Percentiles rank a stretch among this genome's conserved stretches.
Conservation (phyloP, 1,140 invertebrate species). For the Teleopsis dalmanni region DNA sequence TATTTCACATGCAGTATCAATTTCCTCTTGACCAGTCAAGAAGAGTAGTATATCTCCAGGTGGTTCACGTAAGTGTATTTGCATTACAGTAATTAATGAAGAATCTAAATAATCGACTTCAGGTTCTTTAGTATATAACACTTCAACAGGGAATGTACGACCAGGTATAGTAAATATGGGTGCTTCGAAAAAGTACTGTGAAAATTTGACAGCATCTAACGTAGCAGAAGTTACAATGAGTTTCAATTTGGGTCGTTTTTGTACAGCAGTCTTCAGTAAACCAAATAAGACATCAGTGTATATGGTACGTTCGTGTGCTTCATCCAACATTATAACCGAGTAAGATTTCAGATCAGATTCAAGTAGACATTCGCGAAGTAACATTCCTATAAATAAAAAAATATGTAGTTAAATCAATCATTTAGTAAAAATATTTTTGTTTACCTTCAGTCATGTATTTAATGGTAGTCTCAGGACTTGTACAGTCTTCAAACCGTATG, state of each 20-base stretch:
- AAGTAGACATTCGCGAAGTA: slow-evolving; percentile 73
- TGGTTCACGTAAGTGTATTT: slow-evolving; percentile 79
- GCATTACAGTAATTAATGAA: slow-evolving; percentile 79
- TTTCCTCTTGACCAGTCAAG: slow-evolving; percentile 97
- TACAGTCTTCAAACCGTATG: slow-evolving; percentile 83
- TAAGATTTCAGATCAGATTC: slow-evolving; percentile 64
- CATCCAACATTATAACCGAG: slow-evolving; percentile 84
- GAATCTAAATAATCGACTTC: slow-evolving; percentile 81
- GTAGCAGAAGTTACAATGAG: slow-evolving; percentile 90
- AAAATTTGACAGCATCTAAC: slow-evolving; percentile 91
- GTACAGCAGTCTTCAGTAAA: slow-evolving; percentile 72
- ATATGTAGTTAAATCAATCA: no score
- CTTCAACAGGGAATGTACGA: slow-evolving; percentile 74
- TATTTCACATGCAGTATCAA: slow-evolving; percentile 76
- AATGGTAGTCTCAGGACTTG: slow-evolving; percentile 64
- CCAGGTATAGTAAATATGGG: slow-evolving; percentile 88
- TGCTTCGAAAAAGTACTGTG: slow-evolving; percentile 79
- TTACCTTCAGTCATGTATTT: slow-evolving; percentile 89
- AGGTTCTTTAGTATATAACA: slow-evolving; percentile 65
- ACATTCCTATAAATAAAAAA: no score
- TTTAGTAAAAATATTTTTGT: no score
- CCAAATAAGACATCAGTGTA: slow-evolving; percentile 90
- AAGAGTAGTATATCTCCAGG: slow-evolving; percentile 94
- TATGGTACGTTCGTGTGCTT: slow-evolving; percentile 94
- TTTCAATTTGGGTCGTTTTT: slow-evolving; percentile 60